Percentiles rank a stretch among this genome's conserved stretches.
Evolutionary conservation across 1,140 invertebrate species (phyloP).

Genomic region (Heliconius congener): DNA sequence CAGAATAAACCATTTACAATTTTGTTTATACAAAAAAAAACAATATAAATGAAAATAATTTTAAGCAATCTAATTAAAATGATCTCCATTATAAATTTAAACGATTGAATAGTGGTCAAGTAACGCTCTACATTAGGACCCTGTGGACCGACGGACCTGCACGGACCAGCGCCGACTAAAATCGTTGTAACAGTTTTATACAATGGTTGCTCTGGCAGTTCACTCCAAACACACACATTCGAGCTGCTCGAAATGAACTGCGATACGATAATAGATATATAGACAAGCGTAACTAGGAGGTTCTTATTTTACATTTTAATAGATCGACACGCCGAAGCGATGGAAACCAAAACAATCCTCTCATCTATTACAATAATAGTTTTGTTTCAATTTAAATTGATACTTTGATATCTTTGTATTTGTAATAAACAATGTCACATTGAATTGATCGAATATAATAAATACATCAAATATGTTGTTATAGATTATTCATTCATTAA

Average conservation of each 20-base stretch:
- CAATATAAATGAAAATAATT: not conserved
- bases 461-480: not conserved
- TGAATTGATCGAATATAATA: not conserved
- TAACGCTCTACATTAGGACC: conserved; percentile 61
- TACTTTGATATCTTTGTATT: conserved; percentile 5
- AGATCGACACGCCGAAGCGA: conserved; percentile 18
- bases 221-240: conserved; percentile 34
- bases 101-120: not conserved
- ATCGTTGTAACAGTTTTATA: conserved; percentile 64
- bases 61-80: not conserved
- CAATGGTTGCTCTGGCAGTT: conserved; percentile 48
- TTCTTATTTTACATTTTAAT: conserved; percentile 41
- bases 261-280: conserved; percentile 37
- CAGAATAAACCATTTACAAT: not conserved
- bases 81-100: not conserved
- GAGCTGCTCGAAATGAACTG: conserved; percentile 39
- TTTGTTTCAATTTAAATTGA: conserved; percentile 9
- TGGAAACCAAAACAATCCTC: conserved; percentile 6
- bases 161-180: conserved; percentile 57
- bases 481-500: not conserved
- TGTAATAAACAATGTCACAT: not conserved
- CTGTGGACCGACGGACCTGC: conserved; percentile 63
- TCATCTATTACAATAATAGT: not conserved
- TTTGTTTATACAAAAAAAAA: not conserved
- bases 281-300: conserved; percentile 62